Conservation (phyloP, 2,113 vertebrate species). For the Zosterops japonicus region DNA sequence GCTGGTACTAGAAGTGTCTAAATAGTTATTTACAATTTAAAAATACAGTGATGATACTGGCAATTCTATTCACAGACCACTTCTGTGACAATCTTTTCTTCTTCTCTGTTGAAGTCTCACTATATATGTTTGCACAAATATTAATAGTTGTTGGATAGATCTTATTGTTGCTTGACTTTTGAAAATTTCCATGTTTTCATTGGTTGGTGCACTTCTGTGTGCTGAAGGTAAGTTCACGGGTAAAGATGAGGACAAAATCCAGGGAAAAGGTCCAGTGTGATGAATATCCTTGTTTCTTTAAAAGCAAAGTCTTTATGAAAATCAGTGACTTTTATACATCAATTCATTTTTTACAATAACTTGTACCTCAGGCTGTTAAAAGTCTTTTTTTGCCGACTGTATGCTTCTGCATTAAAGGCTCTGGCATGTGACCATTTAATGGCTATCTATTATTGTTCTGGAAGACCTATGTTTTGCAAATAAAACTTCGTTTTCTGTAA, state of each 20-base stretch:
- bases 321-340: conserved; percentile 32
- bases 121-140: not conserved
- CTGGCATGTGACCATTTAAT: conserved; percentile 3
- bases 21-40: not conserved
- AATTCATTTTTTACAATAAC: conserved; percentile 31
- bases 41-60: not conserved
- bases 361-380: conserved; percentile 58
- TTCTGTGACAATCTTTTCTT: conserved; percentile 3
- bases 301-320: conserved; percentile 47
- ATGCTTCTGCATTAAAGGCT: conserved; percentile 47
- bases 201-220: not conserved
- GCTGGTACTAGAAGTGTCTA: not conserved
- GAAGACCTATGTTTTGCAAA: conserved; percentile 55
- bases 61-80: not conserved
- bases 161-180: not conserved
- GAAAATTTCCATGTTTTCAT: conserved; percentile 2
- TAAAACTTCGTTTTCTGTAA: conserved; percentile 70
- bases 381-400: conserved; percentile 1
- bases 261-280: conserved; percentile 55
- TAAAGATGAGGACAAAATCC: conserved; percentile 3
- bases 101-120: not conserved
- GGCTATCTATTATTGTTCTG: conserved; percentile 30
- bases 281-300: conserved; percentile 53
- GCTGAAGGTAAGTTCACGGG: conserved; percentile 43
- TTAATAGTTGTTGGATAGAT: not conserved